These are phyloP conservation scores for Calvadosia cruxmelitensis DNA, from an alignment of 30 jellyfish, hydroid and myxozoan species.

Conservation along the genomic window DNA sequence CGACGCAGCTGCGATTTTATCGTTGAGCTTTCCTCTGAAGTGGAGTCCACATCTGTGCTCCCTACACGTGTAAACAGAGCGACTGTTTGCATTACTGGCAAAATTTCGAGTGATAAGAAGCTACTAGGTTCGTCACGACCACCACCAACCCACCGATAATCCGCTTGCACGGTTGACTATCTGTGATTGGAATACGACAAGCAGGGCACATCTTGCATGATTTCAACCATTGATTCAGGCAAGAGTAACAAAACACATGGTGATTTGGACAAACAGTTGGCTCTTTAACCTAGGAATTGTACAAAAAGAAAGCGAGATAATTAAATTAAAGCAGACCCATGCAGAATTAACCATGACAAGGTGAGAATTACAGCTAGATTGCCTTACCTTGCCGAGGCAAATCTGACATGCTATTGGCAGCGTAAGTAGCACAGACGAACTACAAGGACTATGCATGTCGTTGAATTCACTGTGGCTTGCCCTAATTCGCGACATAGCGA, in stretches of 20 bases:
- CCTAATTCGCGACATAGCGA: no score
- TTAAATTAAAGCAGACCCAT: not conserved
- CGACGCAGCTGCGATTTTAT: constrained; percentile 66
- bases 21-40: constrained; percentile 26
- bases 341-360: not conserved
- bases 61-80: no score
- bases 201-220: constrained; percentile 80
- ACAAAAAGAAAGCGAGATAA: not conserved
- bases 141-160: constrained; percentile 44
- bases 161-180: constrained; percentile 70
- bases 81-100: no score
- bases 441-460: constrained; percentile 3
- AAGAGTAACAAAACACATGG: constrained; percentile 74
- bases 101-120: not conserved
- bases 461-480: no score
- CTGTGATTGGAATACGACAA: constrained; percentile 75
- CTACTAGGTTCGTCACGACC: not conserved
- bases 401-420: constrained; percentile 86
- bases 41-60: constrained; percentile 54
- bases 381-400: constrained; percentile 85
- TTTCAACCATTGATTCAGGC: constrained; percentile 70
- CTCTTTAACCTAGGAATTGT: constrained; percentile 60
- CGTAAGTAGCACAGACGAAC: constrained; percentile 70
- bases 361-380: not conserved
- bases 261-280: constrained; percentile 88